Evolutionary conservation across 2,113 vertebrate species (phyloP).

Genomic region (Halichoeres trimaculatus): DNA sequence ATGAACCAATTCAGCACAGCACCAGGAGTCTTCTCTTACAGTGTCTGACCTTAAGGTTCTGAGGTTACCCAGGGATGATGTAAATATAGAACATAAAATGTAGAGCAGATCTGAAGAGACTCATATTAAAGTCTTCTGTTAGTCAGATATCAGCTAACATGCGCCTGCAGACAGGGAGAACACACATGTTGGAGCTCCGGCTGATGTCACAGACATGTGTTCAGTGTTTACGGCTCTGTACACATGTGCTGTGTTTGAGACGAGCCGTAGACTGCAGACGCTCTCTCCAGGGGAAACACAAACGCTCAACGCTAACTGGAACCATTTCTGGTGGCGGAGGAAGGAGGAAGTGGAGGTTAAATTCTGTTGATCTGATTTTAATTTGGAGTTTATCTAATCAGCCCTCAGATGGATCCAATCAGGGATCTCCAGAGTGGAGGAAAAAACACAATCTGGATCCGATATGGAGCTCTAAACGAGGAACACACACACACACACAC

Average conservation of each 20-base stretch:
- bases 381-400: slow-evolving; percentile 81
- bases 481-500: slow-evolving; percentile 39
- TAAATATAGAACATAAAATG: slow-evolving; percentile 60
- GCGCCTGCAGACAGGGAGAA: slow-evolving; percentile 49
- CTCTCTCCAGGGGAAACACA: slow-evolving; percentile 47
- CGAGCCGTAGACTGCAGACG: slow-evolving; percentile 56
- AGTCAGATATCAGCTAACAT: slow-evolving; percentile 10
- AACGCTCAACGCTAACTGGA: slow-evolving; percentile 49
- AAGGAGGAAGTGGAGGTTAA: slow-evolving; percentile 61
- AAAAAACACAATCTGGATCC: slow-evolving; percentile 76
- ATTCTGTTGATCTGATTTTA: slow-evolving; percentile 75
- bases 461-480: slow-evolving; percentile 48
- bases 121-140: background rate
- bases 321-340: slow-evolving; percentile 62
- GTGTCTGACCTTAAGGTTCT: slow-evolving; percentile 39
- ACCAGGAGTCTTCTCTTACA: slow-evolving; percentile 30
- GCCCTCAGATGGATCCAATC: slow-evolving; percentile 77
- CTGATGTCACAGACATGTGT: slow-evolving; percentile 73
- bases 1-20: too few species aligned
- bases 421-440: slow-evolving; percentile 59
- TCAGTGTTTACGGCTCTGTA: slow-evolving; percentile 68
- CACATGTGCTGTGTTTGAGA: slow-evolving; percentile 66
- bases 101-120: slow-evolving; percentile 56
- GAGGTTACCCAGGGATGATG: slow-evolving; percentile 53
- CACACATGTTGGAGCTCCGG: slow-evolving; percentile 58